Base-by-base conservation (phyloP, 2,113 vertebrate genomes). In the Corvus hawaiiensis region DNA sequence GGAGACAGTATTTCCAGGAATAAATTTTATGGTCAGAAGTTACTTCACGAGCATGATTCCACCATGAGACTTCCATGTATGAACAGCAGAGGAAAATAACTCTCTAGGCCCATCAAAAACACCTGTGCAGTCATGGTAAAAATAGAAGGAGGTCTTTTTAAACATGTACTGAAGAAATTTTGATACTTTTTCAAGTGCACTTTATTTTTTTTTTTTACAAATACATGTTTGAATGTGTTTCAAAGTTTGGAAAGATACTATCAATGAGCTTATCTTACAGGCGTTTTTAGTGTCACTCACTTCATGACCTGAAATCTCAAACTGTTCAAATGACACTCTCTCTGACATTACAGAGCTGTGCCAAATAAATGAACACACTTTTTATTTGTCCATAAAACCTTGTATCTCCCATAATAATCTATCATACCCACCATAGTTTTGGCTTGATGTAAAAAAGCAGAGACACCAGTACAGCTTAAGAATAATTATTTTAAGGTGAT, bases 291-390 rank as follows among this genome's bases (percentile, higher is more conserved):
- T 83, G 81, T 89, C 73, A 94, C 16, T 82, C 41, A 76, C 92
- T 97, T 91, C 86, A 73, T 80, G 84, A 96, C 93, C 37, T 90
- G 39, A 95, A 92, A 61, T 90, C 58, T 95, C 85, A 96, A 94
- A 80, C n/a, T 87, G 26, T 92, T 96, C 39, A 94, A 94, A 94
- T 81, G 54, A 87, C 87, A 69, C 64, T 90, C 39, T 95, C 14
- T 44, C 51, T 55, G 54, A 6, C 14, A 59, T 90, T 78, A 69
- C 69, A 68, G 37, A 82, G 44, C 44, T 64, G 8, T 93, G 46
- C 62, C 87, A 96, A 77, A 64, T 59, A 54, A 81, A 88, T 75
- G 51, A 94, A 71, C 71, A 75, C 12, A 75, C 4, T 9, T 92
- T 93, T 94, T 71, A 88, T 82, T 91, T 96, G 62, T 81, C 59